phyloP scores from a whole-genome alignment of 2,888 invertebrate genomes.

The Erebia epiphron region DNA sequence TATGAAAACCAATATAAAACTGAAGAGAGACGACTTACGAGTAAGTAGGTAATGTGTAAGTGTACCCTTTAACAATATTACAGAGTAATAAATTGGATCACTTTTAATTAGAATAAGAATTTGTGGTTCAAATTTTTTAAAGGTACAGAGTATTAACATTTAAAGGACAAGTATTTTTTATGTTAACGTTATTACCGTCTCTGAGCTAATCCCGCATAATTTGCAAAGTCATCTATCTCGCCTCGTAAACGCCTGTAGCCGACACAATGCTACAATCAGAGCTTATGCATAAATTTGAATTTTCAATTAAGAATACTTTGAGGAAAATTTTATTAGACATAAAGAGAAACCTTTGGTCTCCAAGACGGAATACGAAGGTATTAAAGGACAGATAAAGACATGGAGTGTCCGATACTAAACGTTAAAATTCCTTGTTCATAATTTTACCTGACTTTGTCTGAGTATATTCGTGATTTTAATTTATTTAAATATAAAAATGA shows the following conservation, averaged over 20 bases:
- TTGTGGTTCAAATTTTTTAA: neutral
- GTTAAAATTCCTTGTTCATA: neutral
- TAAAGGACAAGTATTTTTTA: constrained; percentile 37
- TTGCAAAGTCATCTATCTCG: constrained; percentile 60
- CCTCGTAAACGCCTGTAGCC: constrained; percentile 63
- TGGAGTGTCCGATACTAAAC: constrained; percentile 43
- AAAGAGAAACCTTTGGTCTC: constrained; percentile 81
- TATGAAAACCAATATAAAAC: too few relatives aligned
- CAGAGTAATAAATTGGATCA: neutral
- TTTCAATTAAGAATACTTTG: constrained; percentile 82
- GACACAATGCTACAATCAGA: constrained; percentile 73
- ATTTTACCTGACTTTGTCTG: neutral
- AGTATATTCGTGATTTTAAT: neutral
- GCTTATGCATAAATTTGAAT: constrained; percentile 83
- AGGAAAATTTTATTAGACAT: constrained; percentile 82
- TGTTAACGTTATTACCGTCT: constrained; percentile 58
- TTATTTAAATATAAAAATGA: too few relatives aligned
- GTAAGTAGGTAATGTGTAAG: too few relatives aligned
- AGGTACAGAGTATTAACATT: constrained; percentile 22
- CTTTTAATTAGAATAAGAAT: neutral
- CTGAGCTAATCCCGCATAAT: constrained; percentile 69
- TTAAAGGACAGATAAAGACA: constrained; percentile 53
- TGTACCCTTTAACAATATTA: too few relatives aligned
- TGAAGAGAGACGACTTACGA: too few relatives aligned
- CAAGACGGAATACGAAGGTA: constrained; percentile 70